Percentiles rank a stretch among this genome's conserved stretches.
Evolutionary conservation across 2,113 vertebrate species (phyloP).

Genomic region (Ploceus nigricollis): DNA sequence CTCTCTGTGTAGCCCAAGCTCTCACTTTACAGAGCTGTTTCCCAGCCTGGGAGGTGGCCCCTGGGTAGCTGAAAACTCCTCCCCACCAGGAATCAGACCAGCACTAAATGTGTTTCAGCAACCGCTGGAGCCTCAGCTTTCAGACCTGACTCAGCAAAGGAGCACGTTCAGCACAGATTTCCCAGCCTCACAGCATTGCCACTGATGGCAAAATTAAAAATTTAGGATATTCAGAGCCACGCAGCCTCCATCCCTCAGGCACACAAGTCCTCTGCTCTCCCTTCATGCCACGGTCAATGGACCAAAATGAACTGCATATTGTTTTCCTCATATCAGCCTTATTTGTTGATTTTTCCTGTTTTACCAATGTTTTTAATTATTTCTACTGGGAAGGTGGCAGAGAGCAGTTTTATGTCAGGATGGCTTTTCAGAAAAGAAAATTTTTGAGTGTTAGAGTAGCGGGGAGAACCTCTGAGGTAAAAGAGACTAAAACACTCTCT

Average conservation of each 20-base stretch:
- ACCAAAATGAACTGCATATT: rapidly evolving
- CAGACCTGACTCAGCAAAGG: background rate
- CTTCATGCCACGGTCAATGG: rapidly evolving
- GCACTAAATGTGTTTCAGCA: background rate
- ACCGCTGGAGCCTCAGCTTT: background rate
- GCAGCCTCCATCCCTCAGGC: too few species aligned
- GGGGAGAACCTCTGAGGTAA: background rate
- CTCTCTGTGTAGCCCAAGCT: background rate
- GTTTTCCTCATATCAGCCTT: background rate
- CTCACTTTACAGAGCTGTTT: background rate
- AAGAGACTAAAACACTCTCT: background rate
- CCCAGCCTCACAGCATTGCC: background rate
- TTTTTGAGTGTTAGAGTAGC: background rate
- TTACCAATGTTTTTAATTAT: background rate
- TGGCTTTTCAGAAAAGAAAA: background rate
- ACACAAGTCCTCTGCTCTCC: background rate
- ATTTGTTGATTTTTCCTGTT: background rate
- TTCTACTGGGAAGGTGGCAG: background rate
- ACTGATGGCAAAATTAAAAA: background rate
- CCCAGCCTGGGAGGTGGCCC: too few species aligned
- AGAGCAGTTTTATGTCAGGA: background rate
- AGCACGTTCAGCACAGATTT: background rate
- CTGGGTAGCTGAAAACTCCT: background rate
- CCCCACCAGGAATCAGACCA: too few species aligned
- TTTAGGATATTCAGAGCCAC: background rate